phyloP scores from a whole-genome alignment of 2,113 vertebrate species.

The Nanger granti region DNA sequence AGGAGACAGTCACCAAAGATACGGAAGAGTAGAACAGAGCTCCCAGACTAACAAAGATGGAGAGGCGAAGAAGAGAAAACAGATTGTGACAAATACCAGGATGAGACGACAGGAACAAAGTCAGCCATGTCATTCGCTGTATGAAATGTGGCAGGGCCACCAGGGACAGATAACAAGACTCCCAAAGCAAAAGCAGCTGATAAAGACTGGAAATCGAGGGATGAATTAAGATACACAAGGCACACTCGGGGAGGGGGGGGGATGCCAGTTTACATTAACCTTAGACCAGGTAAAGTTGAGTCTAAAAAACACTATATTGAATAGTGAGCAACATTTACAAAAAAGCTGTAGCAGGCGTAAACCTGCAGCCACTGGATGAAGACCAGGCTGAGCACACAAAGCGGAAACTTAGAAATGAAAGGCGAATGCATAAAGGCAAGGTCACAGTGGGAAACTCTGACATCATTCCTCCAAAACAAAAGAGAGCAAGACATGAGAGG shows the following conservation, averaged over 20 bases:
- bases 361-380: background rate
- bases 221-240: background rate
- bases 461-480: background rate
- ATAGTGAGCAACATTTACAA: background rate
- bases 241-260: no score
- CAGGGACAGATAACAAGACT: background rate
- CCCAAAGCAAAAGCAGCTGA: background rate
- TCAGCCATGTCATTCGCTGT: background rate
- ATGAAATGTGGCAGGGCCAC: rapidly evolving
- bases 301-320: background rate
- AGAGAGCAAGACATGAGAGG: background rate
- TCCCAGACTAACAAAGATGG: background rate
- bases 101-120: background rate
- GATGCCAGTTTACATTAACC: background rate
- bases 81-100: background rate
- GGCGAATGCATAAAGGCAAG: background rate
- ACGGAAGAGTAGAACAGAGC: background rate
- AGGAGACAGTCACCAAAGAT: background rate
- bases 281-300: background rate
- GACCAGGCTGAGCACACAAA: background rate
- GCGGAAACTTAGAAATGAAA: background rate
- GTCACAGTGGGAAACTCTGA: background rate
- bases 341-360: background rate
- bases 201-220: background rate
- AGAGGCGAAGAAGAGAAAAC: background rate